Evolutionary conservation across 2,113 vertebrate genomes (phyloP), one percentile per base, ranked within the genome.

Genomic region (Anser cygnoides): DNA sequence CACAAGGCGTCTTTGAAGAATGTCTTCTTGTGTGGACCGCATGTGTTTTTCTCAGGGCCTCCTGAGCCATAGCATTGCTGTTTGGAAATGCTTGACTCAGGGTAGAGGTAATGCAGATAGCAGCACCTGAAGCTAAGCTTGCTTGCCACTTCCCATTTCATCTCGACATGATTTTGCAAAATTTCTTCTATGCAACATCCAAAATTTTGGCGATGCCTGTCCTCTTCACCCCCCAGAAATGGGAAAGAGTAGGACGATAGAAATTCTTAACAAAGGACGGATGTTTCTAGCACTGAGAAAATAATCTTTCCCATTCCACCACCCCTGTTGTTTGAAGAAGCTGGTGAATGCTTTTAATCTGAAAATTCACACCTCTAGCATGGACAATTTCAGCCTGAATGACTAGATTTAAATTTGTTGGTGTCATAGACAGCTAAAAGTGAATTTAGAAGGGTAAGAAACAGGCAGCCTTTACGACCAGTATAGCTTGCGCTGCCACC

Each of bases 231-330:
- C 90, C 72, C 77, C 54, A 61, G 33, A 87, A 92, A 95, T 54
- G 39, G 57, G 46, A 84, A 93, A 59, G 59, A 78, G 76, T 26
- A 84, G 95, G 70, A 75, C 68, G 73, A 92, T 70, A 93, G 65
- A 96, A 91, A 71, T 68, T 52, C 68, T 52, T 94, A 93, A 92
- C 82, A 88, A 93, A 96, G 86, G 49, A 87, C 3, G 4, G 91
- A 91, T 89, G 89, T 93, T 93, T 81, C 89, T 86, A 84, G 44
- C 11, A 7, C 46, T 39, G 43, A 84, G 54, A 44, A 94, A 93
- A 80, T 63, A 88, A 63, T 84, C 54, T 16, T 87, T 85, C 29
- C 61, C 46, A 39, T 54, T 22, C 52, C 31, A 52, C 12, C 31
- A 28, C 7, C 5, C 11, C 43, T 61, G 52, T 44, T 33, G 43